Evolutionary conservation across 2,797 vertebrate genomes (phyloP), one percentile per base, ranked within the genome.

Genomic region (Eupleurogrammus muticus): DNA sequence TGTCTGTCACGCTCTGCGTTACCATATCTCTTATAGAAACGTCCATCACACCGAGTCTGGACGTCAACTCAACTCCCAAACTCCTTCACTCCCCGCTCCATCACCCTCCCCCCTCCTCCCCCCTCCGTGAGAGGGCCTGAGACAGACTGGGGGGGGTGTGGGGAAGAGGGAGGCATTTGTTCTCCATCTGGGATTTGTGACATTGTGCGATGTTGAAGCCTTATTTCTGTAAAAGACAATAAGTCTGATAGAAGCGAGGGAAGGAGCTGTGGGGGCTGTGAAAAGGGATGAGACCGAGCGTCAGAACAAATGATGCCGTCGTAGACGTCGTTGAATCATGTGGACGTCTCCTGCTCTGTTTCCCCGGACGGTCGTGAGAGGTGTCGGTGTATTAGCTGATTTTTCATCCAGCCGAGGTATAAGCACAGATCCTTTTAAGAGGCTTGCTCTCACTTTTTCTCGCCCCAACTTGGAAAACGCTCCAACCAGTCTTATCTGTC

Each of bases 1-100:
- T 81, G 89, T 90, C 85, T 63, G 83, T 90, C 88, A 91, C 74
- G 65, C 86, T 83, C 70, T 21, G 9, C 58, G 73, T 86, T 87
- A 77, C 69, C 71, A 75, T 75, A 81, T 85, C 82, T 86, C 66
- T 76, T 77, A 82, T 80, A 77, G 83, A 84, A 88, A 87, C 23
- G 83, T 89, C 87, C 80, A 88, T 92, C 84, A 90, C 5, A 3
- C 19, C 2, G 14, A 68, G 69, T 64, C 67, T 66, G 57, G 72
- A 79, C 40, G 75, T 79, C 84, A 81, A 75, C 81, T 79, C 77
- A 74, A 73, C 44, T 44, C 59, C 60, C 60, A 57, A 60, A 73
- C 68, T 46, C 38, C 47, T 21, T 47, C 23, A 3, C 23, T 17
- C 47, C 48, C 20, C 9, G 0, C 51, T 61, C 70, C 42, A 61